Percentiles rank a stretch among this genome's conserved stretches.
Evolutionary conservation across 2,888 invertebrate species (phyloP).

Genomic region (Brachypalpus laphriformis): DNA sequence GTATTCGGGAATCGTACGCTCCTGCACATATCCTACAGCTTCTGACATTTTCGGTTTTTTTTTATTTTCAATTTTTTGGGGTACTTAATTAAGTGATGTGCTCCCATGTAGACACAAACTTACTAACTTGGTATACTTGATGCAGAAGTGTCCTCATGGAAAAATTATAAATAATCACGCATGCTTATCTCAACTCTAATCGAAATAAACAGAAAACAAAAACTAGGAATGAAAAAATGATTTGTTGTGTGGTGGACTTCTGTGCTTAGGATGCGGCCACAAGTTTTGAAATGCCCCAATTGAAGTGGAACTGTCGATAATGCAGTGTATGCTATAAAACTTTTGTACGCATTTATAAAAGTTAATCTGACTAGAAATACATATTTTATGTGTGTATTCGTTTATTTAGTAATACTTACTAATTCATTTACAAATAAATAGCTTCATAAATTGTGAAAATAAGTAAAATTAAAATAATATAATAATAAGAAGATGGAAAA

Average conservation of each 20-base stretch:
- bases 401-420: too few species aligned
- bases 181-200: not conserved
- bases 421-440: too few species aligned
- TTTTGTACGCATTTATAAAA: too few species aligned
- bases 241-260: not conserved
- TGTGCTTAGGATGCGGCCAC: not conserved
- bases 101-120: not conserved
- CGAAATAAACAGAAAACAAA: not conserved
- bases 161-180: too few species aligned
- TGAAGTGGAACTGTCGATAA: not conserved
- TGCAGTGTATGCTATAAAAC: too few species aligned
- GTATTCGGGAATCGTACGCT: conserved; percentile 91
- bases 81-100: not conserved
- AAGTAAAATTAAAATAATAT: too few species aligned
- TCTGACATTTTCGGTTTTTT: conserved; percentile 88
- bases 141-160: not conserved
- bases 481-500: too few species aligned
- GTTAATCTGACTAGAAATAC: too few species aligned
- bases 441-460: too few species aligned
- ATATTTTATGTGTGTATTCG: too few species aligned
- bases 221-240: not conserved
- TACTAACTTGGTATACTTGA: not conserved
- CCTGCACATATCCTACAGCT: conserved; percentile 90
- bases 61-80: not conserved
- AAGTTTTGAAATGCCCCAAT: not conserved